Conservation (phyloP, 1,140 invertebrate species). For the Drosophila willistoni region DNA sequence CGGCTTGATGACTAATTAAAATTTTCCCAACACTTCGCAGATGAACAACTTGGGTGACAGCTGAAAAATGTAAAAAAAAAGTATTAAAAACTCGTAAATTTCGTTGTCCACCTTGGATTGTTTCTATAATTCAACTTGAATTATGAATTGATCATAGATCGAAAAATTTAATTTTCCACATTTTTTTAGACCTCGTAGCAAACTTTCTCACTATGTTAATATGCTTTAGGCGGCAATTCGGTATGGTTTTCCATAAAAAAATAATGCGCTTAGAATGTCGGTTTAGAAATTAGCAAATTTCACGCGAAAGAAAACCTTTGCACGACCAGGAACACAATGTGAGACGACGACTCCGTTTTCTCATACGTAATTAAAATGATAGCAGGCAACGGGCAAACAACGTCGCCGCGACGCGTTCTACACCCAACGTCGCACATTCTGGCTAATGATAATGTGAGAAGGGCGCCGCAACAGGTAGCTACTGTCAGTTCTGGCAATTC, state of each 20-base stretch:
- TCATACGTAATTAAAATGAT: conserved; percentile 78
- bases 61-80: too few species aligned
- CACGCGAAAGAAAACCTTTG: conserved; percentile 45
- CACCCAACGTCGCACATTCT: conserved; percentile 49
- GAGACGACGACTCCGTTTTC: conserved; percentile 48
- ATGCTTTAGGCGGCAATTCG: not conserved
- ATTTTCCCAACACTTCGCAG: too few species aligned
- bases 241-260: not conserved
- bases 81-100: too few species aligned
- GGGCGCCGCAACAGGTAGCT: conserved; percentile 69
- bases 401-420: conserved; percentile 40
- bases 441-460: conserved; percentile 74
- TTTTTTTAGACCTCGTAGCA: not conserved
- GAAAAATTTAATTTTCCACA: too few species aligned
- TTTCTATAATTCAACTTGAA: too few species aligned
- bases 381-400: conserved; percentile 45
- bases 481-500: conserved; percentile 4
- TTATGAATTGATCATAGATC: too few species aligned
- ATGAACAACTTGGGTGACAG: too few species aligned
- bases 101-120: too few species aligned
- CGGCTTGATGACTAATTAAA: too few species aligned
- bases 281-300: conserved; percentile 59
- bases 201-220: conserved; percentile 1
- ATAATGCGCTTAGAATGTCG: conserved; percentile 46
- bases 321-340: conserved; percentile 60